Conservation (phyloP, 2,888 invertebrate genomes). For the Elmis aenea region DNA sequence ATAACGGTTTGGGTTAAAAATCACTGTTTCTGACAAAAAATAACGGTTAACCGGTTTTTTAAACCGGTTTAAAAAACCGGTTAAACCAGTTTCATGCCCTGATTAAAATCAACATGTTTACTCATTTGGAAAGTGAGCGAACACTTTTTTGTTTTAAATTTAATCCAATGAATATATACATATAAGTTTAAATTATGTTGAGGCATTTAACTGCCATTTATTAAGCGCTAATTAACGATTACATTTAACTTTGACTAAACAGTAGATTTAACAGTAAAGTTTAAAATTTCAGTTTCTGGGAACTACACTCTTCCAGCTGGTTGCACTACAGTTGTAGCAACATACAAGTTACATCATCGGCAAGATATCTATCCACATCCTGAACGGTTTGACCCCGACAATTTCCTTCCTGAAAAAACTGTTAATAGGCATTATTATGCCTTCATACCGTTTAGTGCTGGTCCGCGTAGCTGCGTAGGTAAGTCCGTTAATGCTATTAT, state of each 20-base stretch:
- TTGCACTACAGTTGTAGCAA: constrained; percentile 62
- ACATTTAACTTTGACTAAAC: constrained; percentile 1
- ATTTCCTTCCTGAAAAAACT: constrained; percentile 71
- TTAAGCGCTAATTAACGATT: too few species aligned
- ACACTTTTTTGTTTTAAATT: too few species aligned
- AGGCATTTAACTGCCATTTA: too few species aligned
- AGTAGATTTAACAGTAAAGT: background rate
- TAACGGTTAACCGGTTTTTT: too few species aligned
- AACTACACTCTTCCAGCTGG: constrained; percentile 65
- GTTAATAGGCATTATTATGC: constrained; percentile 73
- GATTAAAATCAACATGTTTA: too few species aligned
- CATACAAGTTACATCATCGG: constrained; percentile 64
- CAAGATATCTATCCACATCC: constrained; percentile 65
- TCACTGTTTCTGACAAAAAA: too few species aligned
- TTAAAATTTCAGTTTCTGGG: constrained; percentile 57
- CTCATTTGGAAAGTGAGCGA: too few species aligned
- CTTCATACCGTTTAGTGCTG: constrained; percentile 76
- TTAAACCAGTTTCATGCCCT: too few species aligned
- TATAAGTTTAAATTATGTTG: background rate
- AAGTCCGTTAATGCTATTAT: constrained; percentile 30
- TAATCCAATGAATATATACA: background rate
- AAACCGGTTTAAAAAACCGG: too few species aligned
- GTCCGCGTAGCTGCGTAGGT: constrained; percentile 76
- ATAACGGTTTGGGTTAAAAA: too few species aligned
- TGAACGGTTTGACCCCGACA: constrained; percentile 69